A percentile compares a stretch with the other conserved stretches of the same genome.
These are phyloP conservation scores for Channa argus DNA, from an alignment of 2,113 vertebrate species.

Conservation along the genomic window DNA sequence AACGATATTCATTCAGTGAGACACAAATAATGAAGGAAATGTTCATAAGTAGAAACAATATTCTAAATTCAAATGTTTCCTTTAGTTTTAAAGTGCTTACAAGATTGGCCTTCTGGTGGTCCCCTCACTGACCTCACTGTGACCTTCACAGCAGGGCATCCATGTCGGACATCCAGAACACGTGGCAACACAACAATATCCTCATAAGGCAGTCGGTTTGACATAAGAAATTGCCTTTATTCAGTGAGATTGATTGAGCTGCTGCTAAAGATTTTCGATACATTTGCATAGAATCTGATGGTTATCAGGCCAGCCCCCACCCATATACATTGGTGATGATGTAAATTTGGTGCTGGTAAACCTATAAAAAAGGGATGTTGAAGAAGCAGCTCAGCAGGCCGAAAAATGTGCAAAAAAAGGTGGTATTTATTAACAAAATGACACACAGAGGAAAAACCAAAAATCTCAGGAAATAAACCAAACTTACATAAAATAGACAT, in stretches of 20 bases:
- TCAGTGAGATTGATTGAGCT: background rate
- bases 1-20: slow-evolving; percentile 16
- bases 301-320: background rate
- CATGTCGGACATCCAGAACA: slow-evolving; percentile 84
- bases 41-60: background rate
- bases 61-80: background rate
- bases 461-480: too few species aligned
- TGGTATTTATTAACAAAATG: too few species aligned
- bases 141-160: slow-evolving; percentile 85
- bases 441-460: too few species aligned
- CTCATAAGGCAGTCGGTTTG: slow-evolving; percentile 56
- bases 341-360: too few species aligned
- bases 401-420: too few species aligned
- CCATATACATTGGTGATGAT: background rate
- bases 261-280: background rate
- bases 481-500: too few species aligned
- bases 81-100: slow-evolving; percentile 6
- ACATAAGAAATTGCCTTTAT: slow-evolving; percentile 12
- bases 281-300: background rate
- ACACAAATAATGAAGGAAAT: background rate
- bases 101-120: slow-evolving; percentile 25
- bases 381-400: too few species aligned
- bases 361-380: too few species aligned
- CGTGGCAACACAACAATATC: slow-evolving; percentile 68
- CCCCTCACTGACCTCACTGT: slow-evolving; percentile 82